Base-by-base conservation (phyloP, 2,888 invertebrate genomes). In the Julus scandinavius region DNA sequence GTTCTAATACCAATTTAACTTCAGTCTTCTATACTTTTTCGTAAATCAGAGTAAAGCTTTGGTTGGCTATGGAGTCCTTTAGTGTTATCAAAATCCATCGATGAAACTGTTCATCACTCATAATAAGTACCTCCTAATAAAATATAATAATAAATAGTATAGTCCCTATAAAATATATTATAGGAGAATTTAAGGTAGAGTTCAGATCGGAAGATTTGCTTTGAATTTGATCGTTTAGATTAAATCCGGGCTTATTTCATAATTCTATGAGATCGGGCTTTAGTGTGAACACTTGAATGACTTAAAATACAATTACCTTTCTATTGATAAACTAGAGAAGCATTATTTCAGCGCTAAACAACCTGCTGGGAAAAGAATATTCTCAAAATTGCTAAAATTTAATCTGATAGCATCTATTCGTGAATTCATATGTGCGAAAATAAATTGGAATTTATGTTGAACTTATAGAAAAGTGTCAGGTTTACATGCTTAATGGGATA, bases 191-290 rank as follows among this genome's bases (percentile, higher is more conserved):
- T 58, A 15, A 17, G 1, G 15, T 5, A 29, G 1, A 9, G 29
- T 72, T 72, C 29, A 72, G 29, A 72, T 72, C 1, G 29, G n/a
- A 29, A 20, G 20, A 29, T 72, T 72, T n/a, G 7, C 29, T 72
- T 72, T 29, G 72, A 72, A 72, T 72, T 29, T 72, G 72, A 72
- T 72, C 72, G 72, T 72, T 72, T n/a, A 72, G 72, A 72, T 72
- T 72, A 72, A 6, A 72, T 29, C 29, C 72, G 6, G 6, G 29
- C 20, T 20, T 72, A 29, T 20, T 72, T 9, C 20, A 9, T 7
- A 72, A 9, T 72, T 72, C 29, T 11, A 72, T 9, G 9, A 9
- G 29, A 72, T 72, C 17, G 58, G 1, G 58, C 17, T 17, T 45
- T 45, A 54, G 54, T 72, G 72, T 72, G 72, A 72, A 72, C 72